A percentile compares a stretch with the other conserved stretches of the same genome.
Conservation (phyloP, 1,140 invertebrate species). For the Leptinotarsa texana region DNA sequence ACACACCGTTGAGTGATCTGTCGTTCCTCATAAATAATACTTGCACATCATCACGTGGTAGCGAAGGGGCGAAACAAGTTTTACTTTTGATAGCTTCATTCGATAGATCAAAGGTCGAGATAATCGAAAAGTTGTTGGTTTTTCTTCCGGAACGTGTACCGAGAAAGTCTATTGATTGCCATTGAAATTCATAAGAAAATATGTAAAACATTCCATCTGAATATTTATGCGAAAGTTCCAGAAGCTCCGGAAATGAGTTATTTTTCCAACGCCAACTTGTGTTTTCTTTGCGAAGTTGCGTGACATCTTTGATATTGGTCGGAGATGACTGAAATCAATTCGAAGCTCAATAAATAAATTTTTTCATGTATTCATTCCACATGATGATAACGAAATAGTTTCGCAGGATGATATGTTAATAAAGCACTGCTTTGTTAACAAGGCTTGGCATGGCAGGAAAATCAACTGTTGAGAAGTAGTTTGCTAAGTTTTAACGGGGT, state of each 20-base stretch:
- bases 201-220: constrained; percentile 19
- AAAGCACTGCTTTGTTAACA: too few relatives aligned
- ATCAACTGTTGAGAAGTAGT: too few relatives aligned
- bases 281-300: background rate
- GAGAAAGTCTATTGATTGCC: constrained; percentile 25
- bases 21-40: constrained; percentile 29
- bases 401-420: too few relatives aligned
- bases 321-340: background rate
- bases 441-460: too few relatives aligned
- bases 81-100: constrained; percentile 31
- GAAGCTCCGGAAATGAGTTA: constrained; percentile 1
- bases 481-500: too few relatives aligned
- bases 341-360: background rate
- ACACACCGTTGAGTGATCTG: constrained; percentile 22
- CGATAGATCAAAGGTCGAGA: constrained; percentile 33
- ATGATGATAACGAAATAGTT: too few relatives aligned
- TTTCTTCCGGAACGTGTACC: constrained; percentile 12
- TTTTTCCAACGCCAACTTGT: background rate
- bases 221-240: constrained; percentile 9
- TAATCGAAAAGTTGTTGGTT: constrained; percentile 39
- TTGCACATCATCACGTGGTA: constrained; percentile 18
- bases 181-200: constrained; percentile 19
- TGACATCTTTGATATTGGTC: background rate
- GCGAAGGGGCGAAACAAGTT: constrained; percentile 19
- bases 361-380: too few relatives aligned